Evolutionary conservation across 2,888 invertebrate genomes (phyloP), one percentile per base, ranked within the genome.

Genomic region (Tridacna gigas): DNA sequence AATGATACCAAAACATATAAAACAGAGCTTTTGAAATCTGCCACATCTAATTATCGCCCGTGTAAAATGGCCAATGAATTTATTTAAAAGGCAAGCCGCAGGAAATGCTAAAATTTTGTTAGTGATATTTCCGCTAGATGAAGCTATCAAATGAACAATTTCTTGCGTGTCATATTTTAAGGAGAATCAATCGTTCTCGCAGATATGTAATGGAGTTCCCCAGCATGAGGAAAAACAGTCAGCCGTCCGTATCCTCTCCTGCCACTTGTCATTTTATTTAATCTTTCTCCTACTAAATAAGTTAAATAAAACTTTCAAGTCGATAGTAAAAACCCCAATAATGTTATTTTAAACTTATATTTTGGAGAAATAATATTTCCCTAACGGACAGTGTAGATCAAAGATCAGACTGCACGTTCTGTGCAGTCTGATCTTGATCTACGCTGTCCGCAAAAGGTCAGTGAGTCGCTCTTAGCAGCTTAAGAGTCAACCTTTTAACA

Each of bases 11-110:
- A 67, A 45, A 67, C 71, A 71, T 51, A 51, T 51, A 51, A 71
- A 12, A 47, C 51, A 26, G 47, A 7, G 51, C 71, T 47, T 71
- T 22, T 51, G 22, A n/a, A 26, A 51, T 13, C 51, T 77, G 77
- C 60, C 77, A 56, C 37, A 66, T 76, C 61, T 74, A 60, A 69
- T 77, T 67, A 77, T 73, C 66, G 65, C 51, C 22, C 48, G 74
- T 74, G 77, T 84, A 77, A 82, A 84, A 84, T 61, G 84, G 79
- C 51, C 79, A 82, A 84, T 84, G 77, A 84, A 84, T 84, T 79
- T 65, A 82, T 82, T 79, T 82, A 82, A 84, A 84, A 82, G 37
- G 82, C 26, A 51, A 77, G 61, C 25, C 28, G 47, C 84, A 76
- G 84, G 84, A 84, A 84, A 77, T 71, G 51, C 51, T 71, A 71